phyloP scores from a whole-genome alignment of 2,113 vertebrate species.

The Dermatemys mawii region DNA sequence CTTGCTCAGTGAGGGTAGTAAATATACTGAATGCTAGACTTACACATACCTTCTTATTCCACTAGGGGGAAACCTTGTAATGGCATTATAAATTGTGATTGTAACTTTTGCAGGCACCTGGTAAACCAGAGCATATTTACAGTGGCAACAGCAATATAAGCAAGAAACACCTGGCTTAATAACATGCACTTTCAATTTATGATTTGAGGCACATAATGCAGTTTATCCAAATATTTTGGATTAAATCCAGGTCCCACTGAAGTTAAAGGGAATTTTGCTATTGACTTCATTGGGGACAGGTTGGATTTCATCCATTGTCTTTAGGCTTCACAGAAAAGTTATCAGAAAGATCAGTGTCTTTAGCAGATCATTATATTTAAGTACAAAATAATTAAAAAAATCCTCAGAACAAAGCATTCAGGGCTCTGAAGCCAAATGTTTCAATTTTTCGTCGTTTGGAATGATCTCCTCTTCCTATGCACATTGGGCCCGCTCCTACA shows the following conservation, averaged over 20 bases:
- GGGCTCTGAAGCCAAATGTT: neutral
- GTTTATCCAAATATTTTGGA: neutral
- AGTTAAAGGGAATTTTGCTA: neutral
- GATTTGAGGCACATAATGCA: neutral
- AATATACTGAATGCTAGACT: neutral
- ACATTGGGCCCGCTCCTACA: neutral
- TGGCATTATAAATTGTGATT: neutral
- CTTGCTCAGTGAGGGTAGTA: neutral
- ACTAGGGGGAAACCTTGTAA: neutral
- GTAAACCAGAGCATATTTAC: neutral
- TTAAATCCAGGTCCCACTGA: neutral
- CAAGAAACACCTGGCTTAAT: neutral
- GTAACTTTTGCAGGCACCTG: neutral
- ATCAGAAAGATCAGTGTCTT: neutral
- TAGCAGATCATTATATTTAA: neutral
- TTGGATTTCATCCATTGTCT: neutral
- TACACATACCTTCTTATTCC: neutral
- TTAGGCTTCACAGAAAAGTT: neutral
- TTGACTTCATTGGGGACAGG: neutral
- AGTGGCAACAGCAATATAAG: neutral
- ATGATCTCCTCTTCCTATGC: neutral
- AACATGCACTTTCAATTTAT: neutral
- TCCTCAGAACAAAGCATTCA: neutral
- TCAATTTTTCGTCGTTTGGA: neutral
- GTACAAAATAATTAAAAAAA: neutral